Base-by-base conservation (phyloP, 2,888 invertebrate species). In the Adelphocoris suturalis region DNA sequence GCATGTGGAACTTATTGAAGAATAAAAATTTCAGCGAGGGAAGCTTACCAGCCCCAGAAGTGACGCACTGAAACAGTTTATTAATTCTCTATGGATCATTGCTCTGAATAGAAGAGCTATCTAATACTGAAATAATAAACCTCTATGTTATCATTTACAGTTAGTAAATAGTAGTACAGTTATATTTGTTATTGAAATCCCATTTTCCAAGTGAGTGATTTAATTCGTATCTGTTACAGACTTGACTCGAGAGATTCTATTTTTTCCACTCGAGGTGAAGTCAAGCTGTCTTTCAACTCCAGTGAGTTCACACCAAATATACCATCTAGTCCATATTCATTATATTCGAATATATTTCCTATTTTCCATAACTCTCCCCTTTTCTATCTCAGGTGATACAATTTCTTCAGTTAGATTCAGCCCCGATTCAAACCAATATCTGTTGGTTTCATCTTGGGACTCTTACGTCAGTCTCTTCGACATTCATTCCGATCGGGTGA, bases 371-470 rank as follows among this genome's bases (percentile, higher is more conserved):
- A 52, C 16, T 11, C 1, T 52, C 16, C 52, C 23, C 23, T 23
- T 68, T 68, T n/a, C n/a, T n/a, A n/a, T n/a, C n/a, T 68, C 87
- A 78, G 88, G 68, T 89, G 99, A 99, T 94, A 97, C 97, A 86
- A 97, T 99, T 93, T 98, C 99, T 0, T 96, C 98, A 88, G 98
- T 99, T 0, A 97, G 98, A 95, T 99, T 99, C 94, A 98, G 98
- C 12, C 98, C 98, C 9, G 97, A 97, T 93, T 97, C 98, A 0
- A 97, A 97, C 92, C 98, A 99, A 93, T 98, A 97, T 93, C 94
- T 99, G 55, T 95, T 99, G 86, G 98, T 98, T 3, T 97, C 99
- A n/a, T 98, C 99, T 1, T 99, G 99, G 99, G 99, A 99, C 93
- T 96, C 96, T 91, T 96, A 96, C 91, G 98, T 99, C 23, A 95